Evolutionary conservation across 2,888 invertebrate species (phyloP).

Genomic region (Archaeoteleia sp.): DNA sequence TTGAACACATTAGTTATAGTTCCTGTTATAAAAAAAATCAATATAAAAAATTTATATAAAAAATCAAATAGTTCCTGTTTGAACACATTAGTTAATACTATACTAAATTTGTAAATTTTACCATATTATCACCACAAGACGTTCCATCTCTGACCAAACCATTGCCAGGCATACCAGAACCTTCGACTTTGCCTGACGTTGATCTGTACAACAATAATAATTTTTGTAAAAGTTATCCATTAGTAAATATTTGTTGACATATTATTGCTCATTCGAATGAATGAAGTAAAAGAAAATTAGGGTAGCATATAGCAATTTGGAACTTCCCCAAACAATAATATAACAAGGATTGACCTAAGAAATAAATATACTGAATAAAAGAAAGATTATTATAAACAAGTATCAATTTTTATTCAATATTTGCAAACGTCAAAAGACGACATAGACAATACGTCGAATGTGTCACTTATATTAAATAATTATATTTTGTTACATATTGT

Average conservation of each 20-base stretch:
- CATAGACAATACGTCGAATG: too few relatives aligned
- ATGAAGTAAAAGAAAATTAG: too few relatives aligned
- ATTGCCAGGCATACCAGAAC: slow-evolving; percentile 78
- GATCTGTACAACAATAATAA: slow-evolving; percentile 43
- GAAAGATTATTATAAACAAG: too few relatives aligned
- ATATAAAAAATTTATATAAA: not conserved
- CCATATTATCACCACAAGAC: slow-evolving; percentile 92
- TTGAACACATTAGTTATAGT: not conserved
- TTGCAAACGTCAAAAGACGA: too few relatives aligned
- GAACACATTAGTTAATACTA: not conserved
- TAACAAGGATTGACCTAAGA: too few relatives aligned
- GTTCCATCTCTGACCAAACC: slow-evolving; percentile 96
- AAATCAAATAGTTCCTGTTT: not conserved
- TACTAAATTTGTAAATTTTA: slow-evolving; percentile 53
- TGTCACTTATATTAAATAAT: too few relatives aligned
- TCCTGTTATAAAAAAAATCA: slow-evolving; percentile 3
- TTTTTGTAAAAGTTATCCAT: slow-evolving; percentile 13
- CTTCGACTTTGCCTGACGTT: slow-evolving; percentile 42
- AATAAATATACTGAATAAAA: too few relatives aligned
- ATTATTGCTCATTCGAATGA: too few relatives aligned
- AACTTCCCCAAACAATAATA: too few relatives aligned
- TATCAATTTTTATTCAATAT: too few relatives aligned
- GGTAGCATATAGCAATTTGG: too few relatives aligned
- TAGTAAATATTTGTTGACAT: slow-evolving; percentile 1
- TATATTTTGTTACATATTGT: too few relatives aligned